Evolutionary conservation across 2,888 invertebrate genomes (phyloP), one percentile per base, ranked within the genome.

Genomic region (Ophioninae sp.): DNA sequence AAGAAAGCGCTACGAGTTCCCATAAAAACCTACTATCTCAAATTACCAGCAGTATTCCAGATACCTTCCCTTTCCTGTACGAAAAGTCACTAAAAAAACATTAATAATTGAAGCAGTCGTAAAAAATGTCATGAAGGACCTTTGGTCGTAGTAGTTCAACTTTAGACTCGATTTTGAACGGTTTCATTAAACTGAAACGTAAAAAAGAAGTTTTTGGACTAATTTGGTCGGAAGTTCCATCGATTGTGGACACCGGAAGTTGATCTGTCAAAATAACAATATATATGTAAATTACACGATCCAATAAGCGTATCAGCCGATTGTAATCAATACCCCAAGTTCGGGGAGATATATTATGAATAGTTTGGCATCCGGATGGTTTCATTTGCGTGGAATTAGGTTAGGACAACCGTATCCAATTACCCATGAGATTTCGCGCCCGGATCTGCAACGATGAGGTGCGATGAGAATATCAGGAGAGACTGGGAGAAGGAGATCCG

Each of bases 391-490:
- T 89, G 88, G 85, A 85, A 85, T 85, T 80, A 83, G 80, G 77
- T 85, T 81, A 87, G 73, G 87, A 88, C 87, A 88, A 89, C 87
- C 87, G 84, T 85, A 86, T 89, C 85, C 89, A 88, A 88, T 89
- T 89, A 88, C 87, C 84, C 84, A 68, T 79, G 81, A 81, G 67
- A 79, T 81, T 67, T 81, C 78, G 58, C 80, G 37, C 56, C 74
- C 51, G 39, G 79, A 73, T 69, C 78, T 68, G 73, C 59, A 23
- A 13, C 51, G 65, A 78, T 81, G 69, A 63, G 61, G 51, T 67
- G 68, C 65, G 74, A 30, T 65, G 71, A 79, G 81, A 75, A 79
- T 63, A 73, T 30, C 75, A 61, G 23, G 67, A 44, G 65, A 79
- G 30, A 30, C 44, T 59, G 58, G 37, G 17, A 30, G 20, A 56